Conservation (phyloP, 1,140 invertebrate genomes). For the Phymastichus coffea region DNA sequence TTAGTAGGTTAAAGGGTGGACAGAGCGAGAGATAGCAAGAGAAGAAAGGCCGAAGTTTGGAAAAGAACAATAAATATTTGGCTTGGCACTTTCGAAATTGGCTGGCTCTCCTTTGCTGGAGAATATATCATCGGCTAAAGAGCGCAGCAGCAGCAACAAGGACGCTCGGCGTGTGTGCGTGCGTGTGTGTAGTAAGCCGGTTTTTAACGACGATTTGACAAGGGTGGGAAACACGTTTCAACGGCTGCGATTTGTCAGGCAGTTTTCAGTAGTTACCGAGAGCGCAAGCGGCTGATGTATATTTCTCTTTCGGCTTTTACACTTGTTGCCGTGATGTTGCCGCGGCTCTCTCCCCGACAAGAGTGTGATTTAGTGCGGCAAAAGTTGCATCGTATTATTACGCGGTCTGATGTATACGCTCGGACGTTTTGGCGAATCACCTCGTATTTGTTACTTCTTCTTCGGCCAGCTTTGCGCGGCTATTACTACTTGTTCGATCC, state of each 20-base stretch:
- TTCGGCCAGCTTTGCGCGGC: too few relatives aligned
- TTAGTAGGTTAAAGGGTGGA: too few relatives aligned
- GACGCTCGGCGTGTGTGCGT: neutral
- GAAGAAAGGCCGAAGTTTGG: neutral
- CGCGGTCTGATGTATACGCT: neutral
- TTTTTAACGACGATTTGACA: neutral
- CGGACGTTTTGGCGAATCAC: constrained; percentile 8
- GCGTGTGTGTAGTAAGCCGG: too few relatives aligned
- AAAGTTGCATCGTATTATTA: constrained; percentile 31
- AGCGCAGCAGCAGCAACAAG: neutral
- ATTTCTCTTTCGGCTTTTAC: too few relatives aligned
- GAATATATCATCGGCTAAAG: constrained; percentile 29
- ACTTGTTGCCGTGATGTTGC: too few relatives aligned
- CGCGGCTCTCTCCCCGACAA: too few relatives aligned
- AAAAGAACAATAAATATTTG: constrained; percentile 24
- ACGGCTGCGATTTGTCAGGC: constrained; percentile 8
- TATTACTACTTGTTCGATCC: too few relatives aligned
- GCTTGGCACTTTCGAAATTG: constrained; percentile 27
- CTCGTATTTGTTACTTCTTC: too few relatives aligned
- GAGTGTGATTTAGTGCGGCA: constrained; percentile 46
- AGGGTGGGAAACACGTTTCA: constrained; percentile 21
- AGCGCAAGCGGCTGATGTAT: too few relatives aligned
- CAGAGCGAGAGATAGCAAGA: neutral
- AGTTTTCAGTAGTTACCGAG: too few relatives aligned
- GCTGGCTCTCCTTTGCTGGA: neutral